phyloP scores from a whole-genome alignment of 2,113 vertebrate species.

The Ciconia boyciana region DNA sequence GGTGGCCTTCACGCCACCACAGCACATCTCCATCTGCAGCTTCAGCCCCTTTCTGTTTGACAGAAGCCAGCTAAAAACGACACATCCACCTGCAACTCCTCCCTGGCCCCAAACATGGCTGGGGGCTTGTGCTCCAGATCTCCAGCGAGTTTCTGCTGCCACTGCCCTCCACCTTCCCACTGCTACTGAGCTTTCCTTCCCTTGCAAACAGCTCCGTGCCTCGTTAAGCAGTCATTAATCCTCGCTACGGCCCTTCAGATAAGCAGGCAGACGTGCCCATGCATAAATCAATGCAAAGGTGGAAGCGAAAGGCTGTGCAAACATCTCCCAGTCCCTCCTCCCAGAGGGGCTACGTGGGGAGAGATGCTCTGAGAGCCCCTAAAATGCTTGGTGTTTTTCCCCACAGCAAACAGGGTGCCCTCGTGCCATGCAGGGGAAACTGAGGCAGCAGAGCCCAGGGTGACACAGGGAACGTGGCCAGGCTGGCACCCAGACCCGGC shows the following conservation, averaged over 20 bases:
- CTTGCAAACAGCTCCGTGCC: not conserved
- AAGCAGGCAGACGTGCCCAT: not conserved
- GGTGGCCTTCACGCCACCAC: not conserved
- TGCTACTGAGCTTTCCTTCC: not conserved
- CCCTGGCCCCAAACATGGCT: fast-evolving
- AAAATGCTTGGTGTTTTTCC: not conserved
- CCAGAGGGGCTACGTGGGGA: fast-evolving
- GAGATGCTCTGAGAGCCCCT: not conserved
- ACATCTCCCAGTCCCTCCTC: no score
- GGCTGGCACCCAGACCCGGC: not conserved
- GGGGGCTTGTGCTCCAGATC: not conserved
- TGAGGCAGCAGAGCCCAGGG: not conserved
- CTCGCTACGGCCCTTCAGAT: not conserved
- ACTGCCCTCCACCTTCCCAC: not conserved
- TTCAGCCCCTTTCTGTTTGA: not conserved
- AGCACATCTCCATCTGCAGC: fast-evolving
- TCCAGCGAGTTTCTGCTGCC: not conserved
- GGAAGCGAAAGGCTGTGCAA: fast-evolving
- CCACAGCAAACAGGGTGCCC: fast-evolving
- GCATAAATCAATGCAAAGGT: not conserved
- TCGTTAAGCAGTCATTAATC: not conserved
- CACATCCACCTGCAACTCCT: not conserved
- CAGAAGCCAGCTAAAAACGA: not conserved
- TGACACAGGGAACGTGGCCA: fast-evolving
- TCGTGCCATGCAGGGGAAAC: not conserved